phyloP scores from a whole-genome alignment of 2,888 invertebrate species.

The Formica aserva region DNA sequence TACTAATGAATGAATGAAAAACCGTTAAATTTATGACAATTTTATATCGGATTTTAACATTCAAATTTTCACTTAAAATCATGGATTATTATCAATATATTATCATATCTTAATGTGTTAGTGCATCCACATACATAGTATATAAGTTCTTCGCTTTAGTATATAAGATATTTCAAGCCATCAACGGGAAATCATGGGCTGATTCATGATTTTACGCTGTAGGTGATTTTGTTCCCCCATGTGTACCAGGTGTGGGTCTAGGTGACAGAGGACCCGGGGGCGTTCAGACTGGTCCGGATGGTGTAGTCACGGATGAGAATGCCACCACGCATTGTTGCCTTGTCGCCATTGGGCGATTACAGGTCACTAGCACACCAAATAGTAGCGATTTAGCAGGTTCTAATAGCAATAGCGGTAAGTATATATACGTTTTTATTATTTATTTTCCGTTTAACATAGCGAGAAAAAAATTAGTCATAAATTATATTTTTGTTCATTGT shows the following conservation, averaged over 20 bases:
- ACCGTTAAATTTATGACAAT: neutral
- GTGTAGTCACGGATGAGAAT: slow-evolving; percentile 90
- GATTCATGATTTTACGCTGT: slow-evolving; percentile 86
- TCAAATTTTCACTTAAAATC: neutral
- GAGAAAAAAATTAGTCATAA: neutral
- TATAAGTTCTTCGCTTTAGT: neutral
- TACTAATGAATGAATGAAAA: neutral
- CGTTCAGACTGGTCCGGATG: slow-evolving; percentile 89
- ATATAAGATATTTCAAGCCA: slow-evolving; percentile 47
- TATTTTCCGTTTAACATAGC: neutral
- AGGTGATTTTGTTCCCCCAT: slow-evolving; percentile 85
- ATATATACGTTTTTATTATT: neutral
- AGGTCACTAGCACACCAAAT: slow-evolving; percentile 98
- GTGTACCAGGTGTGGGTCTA: slow-evolving; percentile 87
- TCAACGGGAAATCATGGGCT: slow-evolving; percentile 72
- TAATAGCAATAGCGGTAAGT: slow-evolving; percentile 89
- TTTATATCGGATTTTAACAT: neutral
- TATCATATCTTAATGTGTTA: neutral
- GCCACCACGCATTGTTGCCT: slow-evolving; percentile 97
- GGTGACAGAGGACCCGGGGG: slow-evolving; percentile 88
- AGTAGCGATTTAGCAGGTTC: slow-evolving; percentile 95
- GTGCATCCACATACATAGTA: neutral
- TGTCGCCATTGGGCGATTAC: slow-evolving; percentile 98
- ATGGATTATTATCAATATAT: neutral
- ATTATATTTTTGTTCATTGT: slow-evolving; percentile 80